Evolutionary conservation across 2,888 invertebrate species (phyloP).

Genomic region (Mimachlamys varia): DNA sequence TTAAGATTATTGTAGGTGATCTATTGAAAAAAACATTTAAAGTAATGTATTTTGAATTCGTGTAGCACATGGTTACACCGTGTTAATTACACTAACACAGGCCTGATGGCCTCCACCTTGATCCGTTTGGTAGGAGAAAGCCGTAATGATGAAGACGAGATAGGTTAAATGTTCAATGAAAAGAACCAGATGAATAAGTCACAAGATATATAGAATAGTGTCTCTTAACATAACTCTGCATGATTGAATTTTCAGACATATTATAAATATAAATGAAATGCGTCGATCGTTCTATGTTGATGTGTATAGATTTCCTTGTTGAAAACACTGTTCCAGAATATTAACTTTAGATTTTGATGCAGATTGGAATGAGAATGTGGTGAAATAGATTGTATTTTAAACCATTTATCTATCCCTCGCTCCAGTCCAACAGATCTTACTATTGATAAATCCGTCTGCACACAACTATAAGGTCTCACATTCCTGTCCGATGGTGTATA

Average conservation of each 20-base stretch:
- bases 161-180: neutral
- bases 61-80: too few relatives aligned
- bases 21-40: too few relatives aligned
- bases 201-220: neutral
- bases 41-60: too few relatives aligned
- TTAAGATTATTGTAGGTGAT: too few relatives aligned
- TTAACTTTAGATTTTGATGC: constrained; percentile 5
- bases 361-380: neutral
- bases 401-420: neutral
- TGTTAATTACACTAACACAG: neutral
- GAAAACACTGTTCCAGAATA: constrained; percentile 28
- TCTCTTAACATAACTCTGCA: constrained; percentile 17
- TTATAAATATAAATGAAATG: neutral
- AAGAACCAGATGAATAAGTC: neutral
- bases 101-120: neutral
- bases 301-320: neutral
- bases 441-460: neutral
- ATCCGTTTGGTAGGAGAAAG: neutral
- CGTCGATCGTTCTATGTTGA: neutral
- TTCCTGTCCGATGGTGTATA: neutral
- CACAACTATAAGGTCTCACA: neutral
- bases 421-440: neutral
- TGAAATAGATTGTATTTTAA: neutral
- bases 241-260: constrained; percentile 11
- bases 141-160: neutral